Conservation (phyloP, 2,797 vertebrate genomes). For the Gobionotothen gibberifrons region DNA sequence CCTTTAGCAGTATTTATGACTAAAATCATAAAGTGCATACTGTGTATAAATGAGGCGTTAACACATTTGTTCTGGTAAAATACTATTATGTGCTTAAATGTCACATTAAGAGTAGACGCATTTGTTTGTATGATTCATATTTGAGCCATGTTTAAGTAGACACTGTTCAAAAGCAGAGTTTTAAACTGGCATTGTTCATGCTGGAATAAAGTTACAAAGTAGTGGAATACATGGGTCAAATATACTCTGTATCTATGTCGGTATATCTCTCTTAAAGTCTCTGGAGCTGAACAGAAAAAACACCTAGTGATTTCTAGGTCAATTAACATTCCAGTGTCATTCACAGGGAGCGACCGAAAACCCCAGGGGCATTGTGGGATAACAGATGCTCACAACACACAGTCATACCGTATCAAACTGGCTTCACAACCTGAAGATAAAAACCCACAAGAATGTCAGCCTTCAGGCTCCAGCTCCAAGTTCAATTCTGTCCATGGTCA, state of each 20-base stretch:
- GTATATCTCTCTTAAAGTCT: conserved; percentile 3
- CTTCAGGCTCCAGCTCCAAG: conserved; percentile 30
- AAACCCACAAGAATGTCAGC: conserved; percentile 49
- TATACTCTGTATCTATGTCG: not conserved
- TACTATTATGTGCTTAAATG: not conserved
- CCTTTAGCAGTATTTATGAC: no score
- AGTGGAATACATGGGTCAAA: not conserved
- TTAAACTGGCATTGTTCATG: not conserved
- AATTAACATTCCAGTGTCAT: conserved; percentile 70
- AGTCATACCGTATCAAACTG: conserved; percentile 43
- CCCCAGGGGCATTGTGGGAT: conserved; percentile 54
- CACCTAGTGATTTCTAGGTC: conserved; percentile 61
- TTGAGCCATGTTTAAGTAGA: not conserved
- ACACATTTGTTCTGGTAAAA: no score
- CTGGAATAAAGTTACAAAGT: not conserved
- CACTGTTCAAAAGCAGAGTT: not conserved
- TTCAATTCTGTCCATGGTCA: conserved; percentile 18
- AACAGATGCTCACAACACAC: conserved; percentile 52
- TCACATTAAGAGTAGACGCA: not conserved
- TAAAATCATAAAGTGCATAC: no score
- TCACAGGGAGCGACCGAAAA: conserved; percentile 47
- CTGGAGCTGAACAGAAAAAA: conserved; percentile 39
- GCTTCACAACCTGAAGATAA: conserved; percentile 55
- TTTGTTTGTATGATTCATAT: not conserved
- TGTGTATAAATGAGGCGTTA: no score